Conservation (phyloP, 2,113 vertebrate species). For the Syngnathus typhle region DNA sequence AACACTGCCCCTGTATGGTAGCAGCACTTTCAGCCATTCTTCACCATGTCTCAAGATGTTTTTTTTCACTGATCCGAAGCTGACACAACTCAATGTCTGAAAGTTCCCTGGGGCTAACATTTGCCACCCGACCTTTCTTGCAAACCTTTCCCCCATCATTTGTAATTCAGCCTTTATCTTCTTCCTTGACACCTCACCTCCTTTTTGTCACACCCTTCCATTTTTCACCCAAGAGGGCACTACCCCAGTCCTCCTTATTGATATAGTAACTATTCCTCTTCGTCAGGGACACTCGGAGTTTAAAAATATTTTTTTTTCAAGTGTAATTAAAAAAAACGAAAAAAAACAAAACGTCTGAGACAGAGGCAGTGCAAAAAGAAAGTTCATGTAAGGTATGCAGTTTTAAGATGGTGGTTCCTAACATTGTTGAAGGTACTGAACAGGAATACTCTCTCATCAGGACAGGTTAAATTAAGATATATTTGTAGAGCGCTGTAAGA, state of each 20-base stretch:
- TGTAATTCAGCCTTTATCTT: slow-evolving; percentile 16
- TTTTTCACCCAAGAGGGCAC: background rate
- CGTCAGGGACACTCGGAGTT: slow-evolving; percentile 3
- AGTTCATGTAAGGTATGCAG: slow-evolving; percentile 21
- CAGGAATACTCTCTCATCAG: too few species aligned
- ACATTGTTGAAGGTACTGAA: too few species aligned
- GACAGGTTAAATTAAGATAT: background rate
- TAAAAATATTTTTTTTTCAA: slow-evolving; percentile 24
- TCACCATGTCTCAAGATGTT: background rate
- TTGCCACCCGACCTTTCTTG: slow-evolving; percentile 4
- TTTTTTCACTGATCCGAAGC: slow-evolving; percentile 8
- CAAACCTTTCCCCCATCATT: slow-evolving; percentile 19
- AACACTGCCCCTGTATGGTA: slow-evolving; percentile 6
- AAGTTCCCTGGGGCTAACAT: background rate
- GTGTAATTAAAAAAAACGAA: slow-evolving; percentile 1
- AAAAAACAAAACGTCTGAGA: too few species aligned
- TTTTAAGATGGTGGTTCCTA: background rate
- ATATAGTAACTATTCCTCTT: slow-evolving; percentile 26
- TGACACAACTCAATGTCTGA: slow-evolving; percentile 11
- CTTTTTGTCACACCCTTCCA: slow-evolving; percentile 15
- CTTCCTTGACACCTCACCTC: slow-evolving; percentile 10
- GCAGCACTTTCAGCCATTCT: slow-evolving; percentile 18
- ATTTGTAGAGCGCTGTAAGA: background rate
- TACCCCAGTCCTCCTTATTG: background rate
- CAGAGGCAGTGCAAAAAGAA: background rate